Conservation (phyloP, 2,888 invertebrate genomes). For the Agrotis exclamationis region DNA sequence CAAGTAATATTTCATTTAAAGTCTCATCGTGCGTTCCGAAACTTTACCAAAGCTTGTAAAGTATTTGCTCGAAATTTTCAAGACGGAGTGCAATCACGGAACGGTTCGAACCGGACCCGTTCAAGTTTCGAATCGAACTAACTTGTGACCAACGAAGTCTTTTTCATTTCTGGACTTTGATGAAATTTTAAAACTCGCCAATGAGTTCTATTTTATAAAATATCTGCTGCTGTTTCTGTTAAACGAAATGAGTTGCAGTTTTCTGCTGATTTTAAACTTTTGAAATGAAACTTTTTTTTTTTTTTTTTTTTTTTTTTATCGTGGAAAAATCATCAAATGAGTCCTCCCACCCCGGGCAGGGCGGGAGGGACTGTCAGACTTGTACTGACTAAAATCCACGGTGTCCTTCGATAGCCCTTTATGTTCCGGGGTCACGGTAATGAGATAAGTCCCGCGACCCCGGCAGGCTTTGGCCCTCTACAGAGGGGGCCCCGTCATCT, state of each 20-base stretch:
- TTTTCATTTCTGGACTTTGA: conserved; percentile 80
- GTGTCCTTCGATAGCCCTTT: no score
- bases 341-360: no score
- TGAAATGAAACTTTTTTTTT: no score
- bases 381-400: no score
- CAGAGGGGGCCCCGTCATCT: no score
- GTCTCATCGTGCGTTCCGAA: conserved; percentile 65
- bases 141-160: conserved; percentile 81
- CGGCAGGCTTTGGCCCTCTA: no score
- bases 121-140: conserved; percentile 81
- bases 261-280: conserved; percentile 10
- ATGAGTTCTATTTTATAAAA: conserved; percentile 78
- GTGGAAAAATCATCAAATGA: no score
- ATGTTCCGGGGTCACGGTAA: no score
- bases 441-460: no score
- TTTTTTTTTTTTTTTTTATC: no score
- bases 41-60: conserved; percentile 67
- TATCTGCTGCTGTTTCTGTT: conserved; percentile 63
- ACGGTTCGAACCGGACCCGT: conserved; percentile 79
- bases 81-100: conserved; percentile 85
- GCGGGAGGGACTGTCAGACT: no score
- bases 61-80: conserved; percentile 81
- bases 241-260: conserved; percentile 27
- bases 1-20: conserved; percentile 67
- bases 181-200: conserved; percentile 84